These are phyloP conservation scores for Agriopis marginaria DNA, from an alignment of 2,888 invertebrate genomes.

Conservation along the genomic window DNA sequence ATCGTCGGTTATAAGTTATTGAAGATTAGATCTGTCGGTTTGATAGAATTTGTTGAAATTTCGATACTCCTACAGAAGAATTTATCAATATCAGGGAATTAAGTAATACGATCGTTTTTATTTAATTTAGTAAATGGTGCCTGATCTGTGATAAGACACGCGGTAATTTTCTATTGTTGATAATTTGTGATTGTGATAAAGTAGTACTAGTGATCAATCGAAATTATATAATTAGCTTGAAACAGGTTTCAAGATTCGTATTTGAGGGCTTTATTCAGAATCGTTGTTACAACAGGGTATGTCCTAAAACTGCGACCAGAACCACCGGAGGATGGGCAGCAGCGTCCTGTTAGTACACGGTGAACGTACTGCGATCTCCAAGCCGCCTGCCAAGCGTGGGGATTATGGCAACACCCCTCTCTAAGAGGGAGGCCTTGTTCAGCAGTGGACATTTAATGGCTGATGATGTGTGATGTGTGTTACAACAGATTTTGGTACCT, in stretches of 20 bases:
- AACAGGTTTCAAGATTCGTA: not conserved
- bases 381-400: too few relatives aligned
- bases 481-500: too few relatives aligned
- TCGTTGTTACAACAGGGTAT: too few relatives aligned
- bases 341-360: too few relatives aligned
- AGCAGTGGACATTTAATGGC: too few relatives aligned
- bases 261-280: too few relatives aligned
- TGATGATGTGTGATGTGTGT: too few relatives aligned
- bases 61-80: conserved; percentile 3
- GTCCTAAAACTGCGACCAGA: too few relatives aligned
- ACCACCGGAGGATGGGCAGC: too few relatives aligned
- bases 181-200: conserved; percentile 3
- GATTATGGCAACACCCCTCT: too few relatives aligned
- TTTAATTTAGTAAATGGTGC: conserved; percentile 1
- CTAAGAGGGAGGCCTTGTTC: too few relatives aligned
- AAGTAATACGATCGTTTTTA: conserved; percentile 7
- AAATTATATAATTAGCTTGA: not conserved
- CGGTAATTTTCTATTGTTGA: conserved; percentile 2
- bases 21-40: conserved; percentile 18
- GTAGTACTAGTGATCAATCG: conserved; percentile 1
- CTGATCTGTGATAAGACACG: conserved; percentile 7
- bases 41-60: conserved; percentile 11
- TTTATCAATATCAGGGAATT: not conserved
- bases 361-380: too few relatives aligned
- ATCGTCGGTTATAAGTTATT: conserved; percentile 4